These are phyloP conservation scores for Orthosia cruda DNA, from an alignment of 2,888 invertebrate genomes.

Conservation along the genomic window DNA sequence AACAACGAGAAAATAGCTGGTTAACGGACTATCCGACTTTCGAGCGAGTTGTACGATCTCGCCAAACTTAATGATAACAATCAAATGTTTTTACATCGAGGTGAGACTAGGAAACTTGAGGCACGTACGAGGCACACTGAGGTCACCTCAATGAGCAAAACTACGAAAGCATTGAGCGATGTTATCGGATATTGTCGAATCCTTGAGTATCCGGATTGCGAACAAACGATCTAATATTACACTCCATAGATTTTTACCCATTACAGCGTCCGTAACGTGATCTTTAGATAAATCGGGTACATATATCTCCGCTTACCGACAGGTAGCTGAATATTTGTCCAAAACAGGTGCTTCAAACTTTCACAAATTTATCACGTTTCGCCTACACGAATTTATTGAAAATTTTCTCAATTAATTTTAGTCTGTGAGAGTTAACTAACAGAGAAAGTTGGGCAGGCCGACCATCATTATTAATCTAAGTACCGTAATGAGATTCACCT, in stretches of 20 bases:
- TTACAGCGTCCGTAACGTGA: constrained; percentile 11
- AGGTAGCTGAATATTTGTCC: constrained; percentile 66
- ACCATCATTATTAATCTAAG: constrained; percentile 75
- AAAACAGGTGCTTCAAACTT: constrained; percentile 72
- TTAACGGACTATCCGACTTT: constrained; percentile 49
- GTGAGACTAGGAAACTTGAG: constrained; percentile 23
- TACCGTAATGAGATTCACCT: constrained; percentile 72
- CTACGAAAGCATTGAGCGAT: constrained; percentile 38
- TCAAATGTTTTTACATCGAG: constrained; percentile 27
- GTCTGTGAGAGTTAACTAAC: constrained; percentile 77
- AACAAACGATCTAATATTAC: constrained; percentile 38
- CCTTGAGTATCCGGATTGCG: constrained; percentile 12
- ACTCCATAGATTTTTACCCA: constrained; percentile 38
- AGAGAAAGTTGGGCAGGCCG: constrained; percentile 74
- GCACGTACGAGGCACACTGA: too few species aligned
- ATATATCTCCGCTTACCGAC: constrained; percentile 53
- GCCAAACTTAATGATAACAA: constrained; percentile 32
- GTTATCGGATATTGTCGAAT: constrained; percentile 32
- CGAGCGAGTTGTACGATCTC: constrained; percentile 31
- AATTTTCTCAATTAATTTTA: constrained; percentile 81
- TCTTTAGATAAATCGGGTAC: constrained; percentile 40
- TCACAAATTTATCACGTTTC: constrained; percentile 75
- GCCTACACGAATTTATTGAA: constrained; percentile 75
- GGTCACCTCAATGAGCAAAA: constrained; percentile 12
- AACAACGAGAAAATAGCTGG: constrained; percentile 66